Evolutionary conservation across 2,113 vertebrate species (phyloP).

Genomic region (Scomber japonicus): DNA sequence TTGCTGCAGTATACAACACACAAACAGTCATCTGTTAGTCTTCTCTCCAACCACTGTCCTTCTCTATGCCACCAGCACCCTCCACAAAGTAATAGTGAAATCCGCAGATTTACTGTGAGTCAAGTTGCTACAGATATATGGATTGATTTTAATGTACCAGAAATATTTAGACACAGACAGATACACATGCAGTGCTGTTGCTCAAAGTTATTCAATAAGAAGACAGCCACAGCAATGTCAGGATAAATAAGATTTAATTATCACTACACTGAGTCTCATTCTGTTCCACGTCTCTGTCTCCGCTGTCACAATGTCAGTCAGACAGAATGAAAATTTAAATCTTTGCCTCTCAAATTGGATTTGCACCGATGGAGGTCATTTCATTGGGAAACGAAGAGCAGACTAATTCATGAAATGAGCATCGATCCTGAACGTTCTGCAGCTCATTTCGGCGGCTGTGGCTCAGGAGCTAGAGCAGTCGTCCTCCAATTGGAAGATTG

Average conservation of each 20-base stretch:
- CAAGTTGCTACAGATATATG: too few relatives aligned
- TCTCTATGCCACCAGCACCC: neutral
- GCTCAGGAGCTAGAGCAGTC: too few relatives aligned
- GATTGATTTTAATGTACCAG: too few relatives aligned
- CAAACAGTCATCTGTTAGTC: neutral
- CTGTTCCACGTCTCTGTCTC: neutral
- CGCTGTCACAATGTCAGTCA: slow-evolving; percentile 19
- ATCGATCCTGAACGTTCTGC: too few relatives aligned
- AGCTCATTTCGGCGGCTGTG: too few relatives aligned
- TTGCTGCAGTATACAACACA: neutral
- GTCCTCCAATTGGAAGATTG: too few relatives aligned
- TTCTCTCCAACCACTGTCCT: neutral
- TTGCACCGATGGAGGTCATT: slow-evolving; percentile 66
- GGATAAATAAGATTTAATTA: slow-evolving; percentile 24
- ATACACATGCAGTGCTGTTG: neutral
- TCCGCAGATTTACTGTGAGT: too few relatives aligned
- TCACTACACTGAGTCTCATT: neutral
- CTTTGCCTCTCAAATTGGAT: slow-evolving; percentile 53
- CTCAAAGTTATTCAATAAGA: slow-evolving; percentile 9
- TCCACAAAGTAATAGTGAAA: neutral
- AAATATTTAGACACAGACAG: too few relatives aligned
- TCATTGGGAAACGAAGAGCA: slow-evolving; percentile 15
- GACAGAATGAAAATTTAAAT: slow-evolving; percentile 48
- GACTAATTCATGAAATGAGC: neutral
- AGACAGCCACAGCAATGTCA: neutral